Evolutionary conservation across 2,797 vertebrate species (phyloP), one percentile per base, ranked within the genome.

Genomic region (Crocidura indochinensis): DNA sequence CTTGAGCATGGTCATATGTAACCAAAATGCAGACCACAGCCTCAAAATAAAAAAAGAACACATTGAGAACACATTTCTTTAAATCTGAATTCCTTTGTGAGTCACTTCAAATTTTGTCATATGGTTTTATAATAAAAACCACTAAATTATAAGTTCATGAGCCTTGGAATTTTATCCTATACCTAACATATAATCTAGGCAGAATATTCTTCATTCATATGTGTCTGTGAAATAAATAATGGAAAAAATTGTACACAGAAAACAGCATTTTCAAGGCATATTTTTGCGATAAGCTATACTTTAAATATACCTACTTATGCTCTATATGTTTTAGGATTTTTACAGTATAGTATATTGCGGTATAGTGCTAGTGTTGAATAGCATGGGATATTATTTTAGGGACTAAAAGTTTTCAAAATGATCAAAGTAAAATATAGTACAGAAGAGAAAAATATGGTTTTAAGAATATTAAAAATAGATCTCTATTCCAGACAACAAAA

Each of bases 361-460:
- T 60, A 75, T 5, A 51, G 51, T 51, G 51, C 10, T 51, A 49
- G 14, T 29, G 19, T 26, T 6, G 17, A 69, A n/a, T 83, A 53
- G 5, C 1, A 11, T 15, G 24, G 22, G 14, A 10, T 6, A 82
- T 24, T 26, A 29, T 75, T 83, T 91, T 79, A 83, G 38, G 84
- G 27, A 49, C 10, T 80, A 38, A 80, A 71, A 53, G 2, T 77
- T 38, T 22, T 77, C 38, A 44, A 83, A 17, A 26, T 46, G 11
- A 93, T 6, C 56, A 71, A 89, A 92, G 12, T 31, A 76, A 92
- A 91, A 8, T 73, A 38, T 38, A 79, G 4, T n/a, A 44, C 7
- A 65, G 19, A 73, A 27, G n/a, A 88, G 83, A 75, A 67, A 24
- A 1, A 60, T 10, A 38, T 8, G 83, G 4, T 81, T 62, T 12